Base-by-base conservation (phyloP, 2,888 invertebrate genomes). In the Pimpla rufipes region DNA sequence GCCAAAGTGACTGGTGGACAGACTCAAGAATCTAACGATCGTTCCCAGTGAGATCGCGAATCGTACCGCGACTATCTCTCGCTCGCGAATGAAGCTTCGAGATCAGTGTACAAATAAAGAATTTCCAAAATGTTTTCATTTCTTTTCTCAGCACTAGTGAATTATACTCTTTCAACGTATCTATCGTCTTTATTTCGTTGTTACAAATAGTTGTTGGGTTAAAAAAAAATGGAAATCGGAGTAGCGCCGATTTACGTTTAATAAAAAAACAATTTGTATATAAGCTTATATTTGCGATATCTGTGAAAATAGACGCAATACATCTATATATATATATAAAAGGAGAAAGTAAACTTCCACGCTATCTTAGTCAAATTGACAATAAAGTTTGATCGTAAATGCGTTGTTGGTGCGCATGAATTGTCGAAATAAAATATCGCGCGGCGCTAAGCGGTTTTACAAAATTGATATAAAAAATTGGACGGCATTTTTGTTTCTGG, bases 331-430 rank as follows among this genome's bases (percentile, higher is more conserved):
- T 21, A 75, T 40, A 64, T 37, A 62, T 18, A 66, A 52, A 55
- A 40, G 4, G 21, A 11, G 23, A 55, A 55, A 55, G 23, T 55
- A 37, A 85, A 81, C 85, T 77, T 83, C 86, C 88, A 85, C 86
- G 83, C 81, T 87, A 87, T 87, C 85, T 89, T 87, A 89, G 88
- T 90, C 86, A 86, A 85, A 84, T 90, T 11, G 89, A 90, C 89
- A 90, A 91, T 90, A 91, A 91, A 90, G 84, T 88, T 88, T 85
- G 87, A 86, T 85, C 84, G 85, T 16, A 90, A 73, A 78, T 73
- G 64, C 13, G 11, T 35, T 50, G 0, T 57, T 57, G 11, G 29
- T 57, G 50, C 50, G 18, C 18, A 50, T 18, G 50, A 16, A 18
- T 16, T 50, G 13, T 23, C 55, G 55, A 23, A 23, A 21, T 18